These are phyloP conservation scores for Drosophila mauritiana DNA, from an alignment of 1,140 invertebrate genomes.

Conservation along the genomic window DNA sequence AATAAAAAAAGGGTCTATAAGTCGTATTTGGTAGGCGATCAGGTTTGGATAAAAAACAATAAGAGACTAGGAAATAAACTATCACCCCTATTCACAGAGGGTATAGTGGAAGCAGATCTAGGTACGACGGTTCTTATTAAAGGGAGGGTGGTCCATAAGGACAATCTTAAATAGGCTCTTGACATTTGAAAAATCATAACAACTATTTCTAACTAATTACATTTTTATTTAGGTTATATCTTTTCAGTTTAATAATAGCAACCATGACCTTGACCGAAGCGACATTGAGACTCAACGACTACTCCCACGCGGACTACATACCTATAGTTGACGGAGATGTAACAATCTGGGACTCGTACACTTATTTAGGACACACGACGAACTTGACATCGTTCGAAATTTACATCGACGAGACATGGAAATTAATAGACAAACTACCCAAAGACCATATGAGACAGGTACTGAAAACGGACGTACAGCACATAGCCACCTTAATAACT, in stretches of 20 bases:
- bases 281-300: neutral
- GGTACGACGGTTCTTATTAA: neutral
- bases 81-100: neutral
- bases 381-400: neutral
- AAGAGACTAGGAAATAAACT: neutral
- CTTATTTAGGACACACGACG: neutral
- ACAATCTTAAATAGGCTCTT: neutral
- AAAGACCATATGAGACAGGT: neutral
- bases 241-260: neutral
- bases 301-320: neutral
- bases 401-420: neutral
- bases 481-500: no score
- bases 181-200: no score
- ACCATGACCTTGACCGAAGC: neutral
- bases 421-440: neutral
- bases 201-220: neutral
- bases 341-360: neutral
- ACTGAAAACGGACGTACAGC: neutral
- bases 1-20: neutral
- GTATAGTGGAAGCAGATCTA: neutral
- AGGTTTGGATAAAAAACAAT: neutral
- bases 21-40: neutral
- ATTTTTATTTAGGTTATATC: neutral
- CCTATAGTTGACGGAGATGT: neutral
- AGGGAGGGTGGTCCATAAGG: neutral